Percentiles rank a stretch among this genome's conserved stretches.
These are phyloP conservation scores for Tridacna gigas DNA, from an alignment of 2,888 invertebrate genomes.

Conservation along the genomic window DNA sequence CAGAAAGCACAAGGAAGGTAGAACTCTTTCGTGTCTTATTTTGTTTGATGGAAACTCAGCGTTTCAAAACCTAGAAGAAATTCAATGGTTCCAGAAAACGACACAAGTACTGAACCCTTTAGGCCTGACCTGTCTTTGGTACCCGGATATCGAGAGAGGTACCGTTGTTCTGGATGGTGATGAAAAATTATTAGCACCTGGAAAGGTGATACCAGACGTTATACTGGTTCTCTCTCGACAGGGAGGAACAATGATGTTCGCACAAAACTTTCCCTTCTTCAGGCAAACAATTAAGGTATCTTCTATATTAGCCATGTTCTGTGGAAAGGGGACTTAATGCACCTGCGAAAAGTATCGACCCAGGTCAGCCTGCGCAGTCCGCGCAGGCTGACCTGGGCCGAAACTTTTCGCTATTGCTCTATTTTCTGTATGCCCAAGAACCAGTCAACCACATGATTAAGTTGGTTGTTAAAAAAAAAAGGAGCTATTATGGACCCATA, in stretches of 20 bases:
- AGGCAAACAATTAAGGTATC: not conserved
- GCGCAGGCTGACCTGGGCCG: too few relatives aligned
- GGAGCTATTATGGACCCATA: too few relatives aligned
- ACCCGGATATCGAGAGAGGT: not conserved
- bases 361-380: too few relatives aligned
- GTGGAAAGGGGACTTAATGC: too few relatives aligned
- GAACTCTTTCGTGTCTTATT: not conserved
- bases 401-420: too few relatives aligned
- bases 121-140: slow-evolving; percentile 6
- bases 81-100: not conserved
- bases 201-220: not conserved
- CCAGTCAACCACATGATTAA: too few relatives aligned
- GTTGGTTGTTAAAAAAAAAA: too few relatives aligned
- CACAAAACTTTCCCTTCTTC: not conserved
- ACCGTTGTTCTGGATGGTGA: slow-evolving; percentile 6
- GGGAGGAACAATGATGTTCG: not conserved
- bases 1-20: not conserved
- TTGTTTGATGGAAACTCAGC: not conserved
- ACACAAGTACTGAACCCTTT: not conserved
- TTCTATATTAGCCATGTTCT: too few relatives aligned
- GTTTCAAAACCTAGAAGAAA: not conserved
- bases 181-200: not conserved
- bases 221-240: not conserved
- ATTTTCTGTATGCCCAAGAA: too few relatives aligned
- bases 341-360: too few relatives aligned